Evolutionary conservation across 1,140 invertebrate species (phyloP), one percentile per base, ranked within the genome.

Genomic region (Drosophila truncata): DNA sequence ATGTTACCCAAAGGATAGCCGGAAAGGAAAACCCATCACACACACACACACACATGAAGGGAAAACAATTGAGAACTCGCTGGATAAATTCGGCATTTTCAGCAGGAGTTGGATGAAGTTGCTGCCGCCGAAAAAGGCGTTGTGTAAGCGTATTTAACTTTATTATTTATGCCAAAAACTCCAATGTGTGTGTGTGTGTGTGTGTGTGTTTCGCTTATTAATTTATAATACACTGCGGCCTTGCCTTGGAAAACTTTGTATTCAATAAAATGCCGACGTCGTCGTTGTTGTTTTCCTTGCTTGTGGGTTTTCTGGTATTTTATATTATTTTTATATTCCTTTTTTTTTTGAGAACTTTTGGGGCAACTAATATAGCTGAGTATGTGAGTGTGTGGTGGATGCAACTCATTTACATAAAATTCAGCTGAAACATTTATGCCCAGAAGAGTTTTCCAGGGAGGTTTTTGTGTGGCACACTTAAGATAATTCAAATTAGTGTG

Each of bases 141-240:
- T 82, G 66, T 84, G 84, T 88, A 88, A 88, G 80, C 85, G 85
- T 88, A 88, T 88, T 88, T 90, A 88, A 88, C 84, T 88, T 88
- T 88, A 87, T 87, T 87, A 87, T 87, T 87, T 87, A 87, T 87
- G 84, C 84, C 86, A 29, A 76, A 67, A 67, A 63, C 66, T 73
- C 63, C 49, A 33, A 14, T 59, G 29, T 59, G 44, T 47, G 47
- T 44, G 59, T 57, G 78, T 46, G 59, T 39, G 55, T 52, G 31
- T 44, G 35, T 58, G 42, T 50, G 42, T 54, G 59, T 13, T 20
- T 47, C 79, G 83, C 84, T 88, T 90, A 88, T 88, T 88, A 88
- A 88, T 88, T 88, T 88, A 88, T 88, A 88, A 88, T 88, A 88
- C 84, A 88, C 85, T 90, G 80, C 85, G 82, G 82, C 82, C 82